Conservation (phyloP, 2,888 invertebrate species). For the Galeopsomyia nigrocyanea region DNA sequence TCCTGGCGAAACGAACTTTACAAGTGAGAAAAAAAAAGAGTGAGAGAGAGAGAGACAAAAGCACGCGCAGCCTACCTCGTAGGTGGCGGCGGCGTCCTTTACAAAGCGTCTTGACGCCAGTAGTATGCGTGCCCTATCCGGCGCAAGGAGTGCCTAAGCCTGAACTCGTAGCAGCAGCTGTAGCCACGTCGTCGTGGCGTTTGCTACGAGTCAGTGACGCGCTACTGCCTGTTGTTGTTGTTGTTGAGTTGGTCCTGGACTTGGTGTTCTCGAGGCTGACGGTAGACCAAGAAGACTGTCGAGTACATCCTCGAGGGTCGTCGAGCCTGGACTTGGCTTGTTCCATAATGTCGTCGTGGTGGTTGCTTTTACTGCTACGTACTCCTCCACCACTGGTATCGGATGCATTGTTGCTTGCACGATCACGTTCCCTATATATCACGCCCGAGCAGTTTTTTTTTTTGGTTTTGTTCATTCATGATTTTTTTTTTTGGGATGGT, state of each 20-base stretch:
- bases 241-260: slow-evolving; percentile 68
- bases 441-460: slow-evolving; percentile 39
- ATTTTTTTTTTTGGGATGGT: slow-evolving; percentile 7
- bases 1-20: not conserved
- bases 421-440: slow-evolving; percentile 53
- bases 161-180: not conserved
- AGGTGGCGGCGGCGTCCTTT: slow-evolving; percentile 64
- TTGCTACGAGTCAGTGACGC: slow-evolving; percentile 18
- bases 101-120: not conserved
- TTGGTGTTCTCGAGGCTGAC: slow-evolving; percentile 82
- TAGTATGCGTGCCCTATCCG: not conserved
- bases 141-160: not conserved
- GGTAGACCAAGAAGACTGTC: slow-evolving; percentile 92
- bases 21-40: slow-evolving; percentile 14
- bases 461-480: slow-evolving; percentile 23
- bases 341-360: slow-evolving; percentile 57
- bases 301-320: slow-evolving; percentile 93
- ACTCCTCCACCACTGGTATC: not conserved
- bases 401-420: slow-evolving; percentile 51
- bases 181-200: not conserved
- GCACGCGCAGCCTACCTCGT: slow-evolving; percentile 15
- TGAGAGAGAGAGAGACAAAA: slow-evolving; percentile 14
- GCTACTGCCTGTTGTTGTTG: slow-evolving; percentile 20
- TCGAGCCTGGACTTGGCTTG: slow-evolving; percentile 77
- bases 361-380: not conserved